Evolutionary conservation across 2,797 vertebrate species (phyloP), one percentile per base, ranked within the genome.

Genomic region (Manis pentadactyla): DNA sequence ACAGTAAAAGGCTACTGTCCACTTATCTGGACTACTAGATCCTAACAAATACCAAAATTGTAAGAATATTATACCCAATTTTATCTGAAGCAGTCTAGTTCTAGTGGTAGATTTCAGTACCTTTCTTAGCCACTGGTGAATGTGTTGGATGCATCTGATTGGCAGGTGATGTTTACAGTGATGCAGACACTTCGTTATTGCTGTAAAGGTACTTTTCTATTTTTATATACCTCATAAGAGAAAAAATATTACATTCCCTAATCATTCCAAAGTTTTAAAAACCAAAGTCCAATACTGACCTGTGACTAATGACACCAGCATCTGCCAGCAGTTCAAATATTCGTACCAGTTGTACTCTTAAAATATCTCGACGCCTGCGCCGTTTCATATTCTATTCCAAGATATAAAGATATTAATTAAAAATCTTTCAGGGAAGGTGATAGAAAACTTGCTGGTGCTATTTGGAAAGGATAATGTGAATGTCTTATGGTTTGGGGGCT

Each of bases 291-390:
- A 68, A 42, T 68, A 98, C 99, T 59, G 97, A 99, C 99, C 99
- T 99, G 98, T 99, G 99, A 99, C 99, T 99, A 98, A 99, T 98
- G 98, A 99, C 99, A 91, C 99, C 99, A 98, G 99, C 99, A 98
- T 99, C 99, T 95, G 99, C 99, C 98, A 99, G 98, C 97, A 99
- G 99, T 98, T 99, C 99, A 99, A 99, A 99, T 98, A 99, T 99
- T 98, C 99, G 99, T 98, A 99, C 99, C 98, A 99, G 99, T 77
- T 99, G 99, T 97, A 99, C 99, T 98, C 99, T 99, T 98, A 99
- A 99, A 99, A 99, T 99, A 98, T 99, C 99, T 96, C 99, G 99
- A 98, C 99, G 99, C 99, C 99, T 99, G 99, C 99, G 99, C 66
- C 99, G 99, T 97, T 99, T 99, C 99, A 99, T 99, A 98, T 99